Percentiles rank a stretch among this genome's conserved stretches.
Evolutionary conservation across 2,797 vertebrate genomes (phyloP).

Genomic region (Sandelia bainsii): DNA sequence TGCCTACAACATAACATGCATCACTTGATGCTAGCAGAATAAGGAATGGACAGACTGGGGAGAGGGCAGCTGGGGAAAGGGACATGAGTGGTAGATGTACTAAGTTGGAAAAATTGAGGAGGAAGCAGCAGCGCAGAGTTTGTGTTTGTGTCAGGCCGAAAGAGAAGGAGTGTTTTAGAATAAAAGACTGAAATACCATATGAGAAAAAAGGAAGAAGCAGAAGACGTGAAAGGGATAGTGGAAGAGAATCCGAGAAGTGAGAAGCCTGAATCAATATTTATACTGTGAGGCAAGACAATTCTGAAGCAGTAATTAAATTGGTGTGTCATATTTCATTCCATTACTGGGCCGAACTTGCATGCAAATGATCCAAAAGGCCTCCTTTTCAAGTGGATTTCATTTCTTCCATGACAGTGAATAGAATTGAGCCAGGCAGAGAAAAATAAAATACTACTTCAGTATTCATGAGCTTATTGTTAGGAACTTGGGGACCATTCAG

Average conservation of each 20-base stretch:
- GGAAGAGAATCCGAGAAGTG: conserved; percentile 46
- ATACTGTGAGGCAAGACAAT: conserved; percentile 81
- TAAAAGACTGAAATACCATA: conserved; percentile 48
- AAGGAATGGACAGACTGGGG: conserved; percentile 44
- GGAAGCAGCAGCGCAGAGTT: conserved; percentile 30
- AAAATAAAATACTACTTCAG: conserved; percentile 72
- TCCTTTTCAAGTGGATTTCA: conserved; percentile 72
- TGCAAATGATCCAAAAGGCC: conserved; percentile 77
- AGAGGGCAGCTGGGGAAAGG: conserved; percentile 29
- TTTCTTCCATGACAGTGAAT: conserved; percentile 77
- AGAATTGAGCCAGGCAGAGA: conserved; percentile 59
- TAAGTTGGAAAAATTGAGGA: conserved; percentile 40
- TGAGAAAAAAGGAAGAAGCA: conserved; percentile 40
- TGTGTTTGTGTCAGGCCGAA: conserved; percentile 7
- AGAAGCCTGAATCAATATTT: conserved; percentile 81
- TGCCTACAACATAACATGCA: conserved; percentile 56
- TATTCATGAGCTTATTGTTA: conserved; percentile 81
- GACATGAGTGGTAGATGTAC: conserved; percentile 48
- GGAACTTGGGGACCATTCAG: conserved; percentile 67
- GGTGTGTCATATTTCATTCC: conserved; percentile 83
- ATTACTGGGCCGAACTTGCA: conserved; percentile 73
- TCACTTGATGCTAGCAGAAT: conserved; percentile 61
- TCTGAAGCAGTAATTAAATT: conserved; percentile 84
- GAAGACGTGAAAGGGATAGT: conserved; percentile 26
- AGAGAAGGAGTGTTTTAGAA: conserved; percentile 28